phyloP scores from a whole-genome alignment of 2,888 invertebrate species.

The Pseudococcus longispinus region DNA sequence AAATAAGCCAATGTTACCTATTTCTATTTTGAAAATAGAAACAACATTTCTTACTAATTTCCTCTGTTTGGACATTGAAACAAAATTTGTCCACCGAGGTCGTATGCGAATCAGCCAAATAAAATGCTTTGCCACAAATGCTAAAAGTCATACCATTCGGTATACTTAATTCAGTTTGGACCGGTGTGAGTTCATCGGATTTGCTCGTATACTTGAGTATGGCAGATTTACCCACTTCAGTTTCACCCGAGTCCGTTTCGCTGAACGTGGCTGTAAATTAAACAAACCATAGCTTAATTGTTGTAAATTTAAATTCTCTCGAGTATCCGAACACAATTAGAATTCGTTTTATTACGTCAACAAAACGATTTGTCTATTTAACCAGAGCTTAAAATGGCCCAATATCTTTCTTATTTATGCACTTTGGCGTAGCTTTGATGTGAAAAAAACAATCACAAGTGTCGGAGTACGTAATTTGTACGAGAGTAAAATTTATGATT shows the following conservation, averaged over 20 bases:
- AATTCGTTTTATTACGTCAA: not conserved
- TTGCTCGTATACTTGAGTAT: not conserved
- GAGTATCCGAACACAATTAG: not conserved
- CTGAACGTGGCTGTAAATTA: not conserved
- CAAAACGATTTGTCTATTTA: not conserved
- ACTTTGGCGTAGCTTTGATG: not conserved
- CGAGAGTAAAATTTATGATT: not conserved
- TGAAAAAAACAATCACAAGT: slow-evolving; percentile 5
- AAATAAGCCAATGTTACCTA: too few relatives aligned
- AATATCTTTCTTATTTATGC: not conserved
- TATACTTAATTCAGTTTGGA: not conserved
- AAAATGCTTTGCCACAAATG: not conserved
- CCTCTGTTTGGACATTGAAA: not conserved
- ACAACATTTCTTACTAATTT: not conserved
- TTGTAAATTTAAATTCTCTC: not conserved
- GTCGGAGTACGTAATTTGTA: not conserved
- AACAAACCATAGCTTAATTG: not conserved
- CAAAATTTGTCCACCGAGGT: not conserved
- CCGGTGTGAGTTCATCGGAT: not conserved
- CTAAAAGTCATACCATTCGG: slow-evolving; percentile 21
- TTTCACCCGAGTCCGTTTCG: not conserved
- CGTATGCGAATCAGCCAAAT: not conserved
- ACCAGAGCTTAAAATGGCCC: not conserved
- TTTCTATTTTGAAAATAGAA: not conserved
- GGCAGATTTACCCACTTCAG: not conserved